A percentile compares a stretch with the other conserved stretches of the same genome.
Evolutionary conservation across 2,797 vertebrate genomes (phyloP).

Genomic region (Enteromius fasciolatus): DNA sequence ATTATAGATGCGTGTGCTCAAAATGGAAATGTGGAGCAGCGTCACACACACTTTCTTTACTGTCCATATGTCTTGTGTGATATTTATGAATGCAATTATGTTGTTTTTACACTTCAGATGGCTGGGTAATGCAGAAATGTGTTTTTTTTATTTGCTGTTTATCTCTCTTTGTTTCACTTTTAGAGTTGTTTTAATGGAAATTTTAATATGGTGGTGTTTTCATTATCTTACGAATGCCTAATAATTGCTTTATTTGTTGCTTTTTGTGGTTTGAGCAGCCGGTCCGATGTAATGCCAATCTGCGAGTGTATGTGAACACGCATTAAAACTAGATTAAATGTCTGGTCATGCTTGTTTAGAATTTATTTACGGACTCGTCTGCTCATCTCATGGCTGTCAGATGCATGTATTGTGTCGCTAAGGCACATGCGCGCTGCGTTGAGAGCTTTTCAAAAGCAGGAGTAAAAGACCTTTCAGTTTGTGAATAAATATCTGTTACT

Average conservation of each 20-base stretch:
- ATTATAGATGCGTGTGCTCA: not conserved
- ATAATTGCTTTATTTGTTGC: conserved; percentile 14
- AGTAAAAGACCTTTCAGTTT: conserved; percentile 38
- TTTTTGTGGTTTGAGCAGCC: conserved; percentile 9
- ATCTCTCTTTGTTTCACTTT: not conserved
- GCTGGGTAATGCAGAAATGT: not conserved
- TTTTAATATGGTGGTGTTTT: not conserved
- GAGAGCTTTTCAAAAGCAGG: conserved; percentile 36
- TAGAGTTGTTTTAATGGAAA: not conserved
- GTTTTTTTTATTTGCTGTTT: not conserved
- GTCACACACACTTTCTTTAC: not conserved
- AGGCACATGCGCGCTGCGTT: conserved; percentile 1
- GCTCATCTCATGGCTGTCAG: conserved; percentile 69
- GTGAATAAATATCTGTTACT: conserved; percentile 49
- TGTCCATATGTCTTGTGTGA: conserved; percentile 19
- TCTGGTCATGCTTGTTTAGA: conserved; percentile 14
- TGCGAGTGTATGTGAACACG: not conserved
- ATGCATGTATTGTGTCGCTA: not conserved
- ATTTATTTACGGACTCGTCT: conserved; percentile 23
- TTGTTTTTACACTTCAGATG: not conserved
- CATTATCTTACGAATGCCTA: not conserved
- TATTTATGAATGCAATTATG: conserved; percentile 2
- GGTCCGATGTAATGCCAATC: not conserved
- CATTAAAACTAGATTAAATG: conserved; percentile 62
- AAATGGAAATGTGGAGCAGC: conserved; percentile 63